A percentile compares a stretch with the other conserved stretches of the same genome.
These are phyloP conservation scores for Synergus laeviventris DNA, from an alignment of 2,888 invertebrate species.

Conservation along the genomic window DNA sequence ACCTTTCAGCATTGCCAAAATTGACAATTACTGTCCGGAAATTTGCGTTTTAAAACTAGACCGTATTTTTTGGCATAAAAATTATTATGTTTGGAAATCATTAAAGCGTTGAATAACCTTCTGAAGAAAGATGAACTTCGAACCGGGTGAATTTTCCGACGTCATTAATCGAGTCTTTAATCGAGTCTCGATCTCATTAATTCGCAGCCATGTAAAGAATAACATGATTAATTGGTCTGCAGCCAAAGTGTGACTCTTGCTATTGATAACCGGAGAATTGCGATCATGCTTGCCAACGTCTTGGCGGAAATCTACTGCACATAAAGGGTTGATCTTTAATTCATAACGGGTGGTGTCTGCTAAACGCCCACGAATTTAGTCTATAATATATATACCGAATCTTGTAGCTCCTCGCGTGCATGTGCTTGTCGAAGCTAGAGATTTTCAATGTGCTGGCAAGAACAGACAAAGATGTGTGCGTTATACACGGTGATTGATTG, in stretches of 20 bases:
- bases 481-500: constrained; percentile 62
- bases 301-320: constrained; percentile 57
- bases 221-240: constrained; percentile 22
- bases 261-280: constrained; percentile 4
- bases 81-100: too few relatives aligned
- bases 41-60: too few relatives aligned
- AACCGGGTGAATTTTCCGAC: too few relatives aligned
- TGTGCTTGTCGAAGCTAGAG: constrained; percentile 45
- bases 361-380: constrained; percentile 45
- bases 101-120: neutral
- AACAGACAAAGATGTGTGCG: constrained; percentile 43
- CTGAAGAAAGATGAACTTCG: neutral
- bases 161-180: neutral
- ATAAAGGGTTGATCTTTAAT: constrained; percentile 67
- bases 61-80: too few relatives aligned
- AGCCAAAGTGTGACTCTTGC: neutral
- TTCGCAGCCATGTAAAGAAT: neutral
- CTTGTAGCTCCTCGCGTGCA: constrained; percentile 47
- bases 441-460: constrained; percentile 43
- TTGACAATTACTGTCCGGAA: too few relatives aligned
- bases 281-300: neutral
- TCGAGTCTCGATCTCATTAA: neutral
- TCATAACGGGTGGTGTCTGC: constrained; percentile 61
- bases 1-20: too few relatives aligned
- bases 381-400: constrained; percentile 40